phyloP scores from a whole-genome alignment of 2,797 vertebrate genomes.

The Anguilla anguilla region DNA sequence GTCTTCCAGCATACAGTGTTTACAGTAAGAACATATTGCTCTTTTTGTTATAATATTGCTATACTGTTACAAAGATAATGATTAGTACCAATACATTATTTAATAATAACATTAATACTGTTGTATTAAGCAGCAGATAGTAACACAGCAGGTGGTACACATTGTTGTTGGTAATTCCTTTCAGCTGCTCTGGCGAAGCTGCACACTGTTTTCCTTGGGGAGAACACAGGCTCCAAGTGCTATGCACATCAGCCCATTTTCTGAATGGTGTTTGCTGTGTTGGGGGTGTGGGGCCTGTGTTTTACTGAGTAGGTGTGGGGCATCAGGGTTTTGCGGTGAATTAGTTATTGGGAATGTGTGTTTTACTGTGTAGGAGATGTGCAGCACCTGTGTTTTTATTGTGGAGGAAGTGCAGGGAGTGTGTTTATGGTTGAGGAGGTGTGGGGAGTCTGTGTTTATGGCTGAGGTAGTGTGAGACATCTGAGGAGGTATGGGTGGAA shows the following conservation, averaged over 20 bases:
- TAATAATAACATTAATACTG: constrained; percentile 32
- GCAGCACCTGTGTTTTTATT: background rate
- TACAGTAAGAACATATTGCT: constrained; percentile 49
- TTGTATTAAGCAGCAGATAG: constrained; percentile 39
- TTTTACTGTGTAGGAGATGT: background rate
- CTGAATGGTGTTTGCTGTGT: too few species aligned
- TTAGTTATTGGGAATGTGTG: background rate
- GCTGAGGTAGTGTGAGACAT: background rate
- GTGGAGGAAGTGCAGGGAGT: constrained; percentile 11
- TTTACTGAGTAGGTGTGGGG: background rate
- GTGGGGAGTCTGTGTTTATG: background rate
- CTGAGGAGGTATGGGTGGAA: too few species aligned
- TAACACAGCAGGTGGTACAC: background rate
- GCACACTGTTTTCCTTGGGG: background rate
- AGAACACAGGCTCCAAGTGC: background rate
- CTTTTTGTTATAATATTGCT: constrained; percentile 52
- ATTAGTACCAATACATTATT: constrained; percentile 60
- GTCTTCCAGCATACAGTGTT: constrained; percentile 67
- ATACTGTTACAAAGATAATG: constrained; percentile 56
- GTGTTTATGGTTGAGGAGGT: too few species aligned
- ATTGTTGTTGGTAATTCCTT: background rate
- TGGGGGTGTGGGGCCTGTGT: background rate
- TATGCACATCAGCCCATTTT: background rate
- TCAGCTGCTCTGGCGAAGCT: constrained; percentile 56
- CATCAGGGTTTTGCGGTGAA: background rate